Evolutionary conservation across 2,888 invertebrate species (phyloP), one percentile per base, ranked within the genome.

Genomic region (Galeopsomyia nigrocyanea): DNA sequence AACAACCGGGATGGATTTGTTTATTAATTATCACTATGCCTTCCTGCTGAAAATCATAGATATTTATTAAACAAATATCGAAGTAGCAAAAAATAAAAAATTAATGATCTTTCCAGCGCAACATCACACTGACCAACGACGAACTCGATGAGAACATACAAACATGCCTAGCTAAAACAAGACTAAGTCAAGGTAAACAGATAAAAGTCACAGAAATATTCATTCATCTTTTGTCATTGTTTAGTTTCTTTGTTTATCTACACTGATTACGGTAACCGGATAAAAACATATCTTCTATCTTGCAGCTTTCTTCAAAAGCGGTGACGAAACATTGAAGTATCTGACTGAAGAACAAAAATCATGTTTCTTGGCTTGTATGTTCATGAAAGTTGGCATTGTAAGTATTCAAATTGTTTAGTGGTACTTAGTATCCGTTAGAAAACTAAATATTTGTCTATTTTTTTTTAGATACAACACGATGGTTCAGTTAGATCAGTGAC

Each of bases 351-450:
- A 56, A 10, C 68, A 70, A 58, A 70, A 70, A 39, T 70, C 69
- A 3, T 70, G 69, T 16, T 70, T 64, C n/a, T 14, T 70, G 21
- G 69, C 69, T 7, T 70, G 69, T 17, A 70, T 70, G 69, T 70
- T 58, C 46, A 63, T 56, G 19, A 64, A 58, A 51, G 49, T 17
- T 46, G 64, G 64, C 2, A 64, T 70, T 21, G 69, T 70, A 51
- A 70, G 64, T 70, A 55, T 9, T 57, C 26, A 26, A 26, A 26
- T 26, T 26, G 5, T 5, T 56, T 56, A 13, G 56, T 3, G 1
- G 2, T 22, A 17, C 14, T n/a, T 1, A 22, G 17, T 53, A 7
- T 17, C 19, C 0, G 53, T 3, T 5, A 9, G 13, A 10, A 17
- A 17, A n/a, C 7, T 53, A 53, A 16, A 17, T 21, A 26, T 17